A percentile compares a stretch with the other conserved stretches of the same genome.
phyloP scores from a whole-genome alignment of 1,140 invertebrate genomes.

The Trichoplusia ni region DNA sequence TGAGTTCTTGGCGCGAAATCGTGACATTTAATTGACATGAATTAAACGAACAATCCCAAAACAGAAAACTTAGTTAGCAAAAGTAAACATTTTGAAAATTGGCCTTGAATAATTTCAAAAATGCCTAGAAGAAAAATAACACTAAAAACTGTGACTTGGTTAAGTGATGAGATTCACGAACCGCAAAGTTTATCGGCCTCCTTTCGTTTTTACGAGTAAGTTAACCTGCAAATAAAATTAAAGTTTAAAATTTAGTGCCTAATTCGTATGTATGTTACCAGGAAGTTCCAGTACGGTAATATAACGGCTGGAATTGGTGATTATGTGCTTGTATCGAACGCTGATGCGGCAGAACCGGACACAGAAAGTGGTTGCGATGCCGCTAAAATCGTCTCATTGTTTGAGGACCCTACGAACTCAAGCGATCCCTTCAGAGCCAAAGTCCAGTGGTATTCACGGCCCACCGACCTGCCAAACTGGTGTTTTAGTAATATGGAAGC shows the following conservation, averaged over 20 bases:
- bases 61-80: too few relatives aligned
- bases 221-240: slow-evolving; percentile 25
- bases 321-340: slow-evolving; percentile 83
- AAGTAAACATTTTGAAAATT: background rate
- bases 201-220: slow-evolving; percentile 66
- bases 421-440: slow-evolving; percentile 82
- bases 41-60: too few relatives aligned
- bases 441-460: slow-evolving; percentile 85
- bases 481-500: slow-evolving; percentile 55
- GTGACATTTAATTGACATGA: too few relatives aligned
- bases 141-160: slow-evolving; percentile 58
- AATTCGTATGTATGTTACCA: slow-evolving; percentile 42
- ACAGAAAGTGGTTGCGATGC: slow-evolving; percentile 83
- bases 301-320: slow-evolving; percentile 77
- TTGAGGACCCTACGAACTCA: slow-evolving; percentile 79
- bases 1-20: too few relatives aligned
- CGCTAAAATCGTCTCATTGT: slow-evolving; percentile 83
- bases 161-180: slow-evolving; percentile 58
- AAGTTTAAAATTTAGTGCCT: background rate
- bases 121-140: slow-evolving; percentile 51
- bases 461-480: slow-evolving; percentile 68
- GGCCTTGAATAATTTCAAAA: background rate
- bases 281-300: slow-evolving; percentile 76
- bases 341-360: slow-evolving; percentile 83
- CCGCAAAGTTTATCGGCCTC: slow-evolving; percentile 51